These are phyloP conservation scores for Acleris holmiana DNA, from an alignment of 2,888 invertebrate genomes.

Conservation along the genomic window DNA sequence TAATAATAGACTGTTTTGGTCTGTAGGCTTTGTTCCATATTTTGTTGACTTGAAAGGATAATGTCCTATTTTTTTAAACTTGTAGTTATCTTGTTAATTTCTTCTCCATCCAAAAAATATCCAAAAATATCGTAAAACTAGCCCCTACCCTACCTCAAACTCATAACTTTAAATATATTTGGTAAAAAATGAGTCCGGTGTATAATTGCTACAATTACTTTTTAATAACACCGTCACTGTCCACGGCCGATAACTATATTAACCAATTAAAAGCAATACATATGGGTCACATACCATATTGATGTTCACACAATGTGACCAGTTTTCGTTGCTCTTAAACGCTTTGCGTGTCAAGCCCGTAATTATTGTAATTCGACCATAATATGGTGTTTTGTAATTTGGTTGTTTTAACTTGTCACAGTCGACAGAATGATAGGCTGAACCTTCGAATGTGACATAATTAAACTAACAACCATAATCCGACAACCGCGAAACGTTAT, in stretches of 20 bases:
- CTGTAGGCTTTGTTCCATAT: too few species aligned
- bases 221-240: constrained; percentile 16
- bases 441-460: constrained; percentile 25
- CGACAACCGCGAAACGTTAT: too few species aligned
- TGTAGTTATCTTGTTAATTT: too few species aligned
- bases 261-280: too few species aligned
- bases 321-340: background rate
- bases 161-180: background rate
- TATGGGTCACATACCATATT: too few species aligned
- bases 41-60: too few species aligned
- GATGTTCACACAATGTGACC: too few species aligned
- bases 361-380: constrained; percentile 28
- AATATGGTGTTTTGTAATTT: constrained; percentile 19
- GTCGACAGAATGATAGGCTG: constrained; percentile 22
- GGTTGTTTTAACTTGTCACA: constrained; percentile 23
- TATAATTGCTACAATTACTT: constrained; percentile 40
- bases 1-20: too few species aligned
- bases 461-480: constrained; percentile 9
- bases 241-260: background rate
- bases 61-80: too few species aligned
- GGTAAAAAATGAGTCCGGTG: constrained; percentile 24
- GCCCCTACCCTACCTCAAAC: too few species aligned
- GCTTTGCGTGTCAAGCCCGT: constrained; percentile 19
- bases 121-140: too few species aligned
- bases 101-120: too few species aligned